phyloP scores from a whole-genome alignment of 2,888 invertebrate species.

The Atethmia centrago region DNA sequence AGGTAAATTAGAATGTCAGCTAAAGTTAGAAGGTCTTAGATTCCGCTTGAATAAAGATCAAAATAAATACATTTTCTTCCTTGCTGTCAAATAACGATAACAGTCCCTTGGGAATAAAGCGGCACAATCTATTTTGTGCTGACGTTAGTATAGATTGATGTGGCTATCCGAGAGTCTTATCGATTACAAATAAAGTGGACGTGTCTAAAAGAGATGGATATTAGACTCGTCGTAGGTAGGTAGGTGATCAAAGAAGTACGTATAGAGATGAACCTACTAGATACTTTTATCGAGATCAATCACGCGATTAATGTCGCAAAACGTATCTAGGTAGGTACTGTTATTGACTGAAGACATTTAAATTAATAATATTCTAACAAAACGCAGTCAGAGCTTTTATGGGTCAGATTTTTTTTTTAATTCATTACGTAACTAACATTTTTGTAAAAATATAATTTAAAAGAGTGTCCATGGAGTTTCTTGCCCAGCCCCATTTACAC shows the following conservation, averaged over 20 bases:
- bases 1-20: constrained; percentile 18
- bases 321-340: too few relatives aligned
- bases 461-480: too few relatives aligned
- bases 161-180: constrained; percentile 9
- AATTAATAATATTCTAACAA: too few relatives aligned
- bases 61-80: neutral
- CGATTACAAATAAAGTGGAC: constrained; percentile 25
- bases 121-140: constrained; percentile 21
- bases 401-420: too few relatives aligned
- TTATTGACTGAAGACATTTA: too few relatives aligned
- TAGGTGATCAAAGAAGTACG: neutral
- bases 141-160: constrained; percentile 38
- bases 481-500: too few relatives aligned
- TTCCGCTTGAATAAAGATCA: neutral
- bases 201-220: constrained; percentile 4
- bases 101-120: constrained; percentile 15
- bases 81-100: neutral
- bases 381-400: too few relatives aligned
- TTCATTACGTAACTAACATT: too few relatives aligned
- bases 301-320: too few relatives aligned
- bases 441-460: too few relatives aligned
- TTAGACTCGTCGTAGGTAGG: neutral
- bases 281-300: too few relatives aligned
- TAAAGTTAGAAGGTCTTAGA: neutral
- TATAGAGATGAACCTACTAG: neutral